Evolutionary conservation across 2,888 invertebrate species (phyloP), one percentile per base, ranked within the genome.

Genomic region (Sylvicola fuscatus): DNA sequence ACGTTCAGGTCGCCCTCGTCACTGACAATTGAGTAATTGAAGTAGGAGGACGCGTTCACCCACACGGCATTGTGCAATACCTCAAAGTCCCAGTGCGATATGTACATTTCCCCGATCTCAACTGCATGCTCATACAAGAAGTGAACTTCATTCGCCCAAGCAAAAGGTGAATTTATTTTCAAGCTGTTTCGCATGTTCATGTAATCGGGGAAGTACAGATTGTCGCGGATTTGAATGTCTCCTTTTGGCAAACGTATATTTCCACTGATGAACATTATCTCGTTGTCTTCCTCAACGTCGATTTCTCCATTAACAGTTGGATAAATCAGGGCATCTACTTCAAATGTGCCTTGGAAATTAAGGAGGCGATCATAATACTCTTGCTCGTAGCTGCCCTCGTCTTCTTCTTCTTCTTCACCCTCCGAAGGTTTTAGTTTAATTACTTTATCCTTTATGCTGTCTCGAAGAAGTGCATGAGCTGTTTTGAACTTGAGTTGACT

Each of bases 321-420:
- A 55, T 68, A 70, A 27, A 64, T 50, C 4, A 69, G 46, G 3
- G 65, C 57, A 46, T 72, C 68, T 37, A 72, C 39, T 52, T 70
- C 63, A 35, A 69, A 55, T 31, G 61, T 52, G 10, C 69, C 70
- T 21, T 29, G 29, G n/a, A 29, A 29, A 6, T 21, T 37, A 51
- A 50, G 2, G 53, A 34, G 0, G 58, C 60, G 21, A 21, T 21
- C 21, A 21, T 21, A 21, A 8, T 21, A 21, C 21, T 21, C 21
- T 8, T 21, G 21, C 21, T 21, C 21, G 8, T 6, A 21, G 8
- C 21, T 21, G 4, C 21, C 21, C 4, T 21, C 8, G 8, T 21
- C 21, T 21, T 21, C 21, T 4, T 21, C 21, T 21, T 21, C 21
- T 21, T 21, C 21, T 21, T 21, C n/a, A n/a, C n/a, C n/a, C n/a